Base-by-base conservation (phyloP, 2,797 vertebrate genomes). In the Falco rusticolus region DNA sequence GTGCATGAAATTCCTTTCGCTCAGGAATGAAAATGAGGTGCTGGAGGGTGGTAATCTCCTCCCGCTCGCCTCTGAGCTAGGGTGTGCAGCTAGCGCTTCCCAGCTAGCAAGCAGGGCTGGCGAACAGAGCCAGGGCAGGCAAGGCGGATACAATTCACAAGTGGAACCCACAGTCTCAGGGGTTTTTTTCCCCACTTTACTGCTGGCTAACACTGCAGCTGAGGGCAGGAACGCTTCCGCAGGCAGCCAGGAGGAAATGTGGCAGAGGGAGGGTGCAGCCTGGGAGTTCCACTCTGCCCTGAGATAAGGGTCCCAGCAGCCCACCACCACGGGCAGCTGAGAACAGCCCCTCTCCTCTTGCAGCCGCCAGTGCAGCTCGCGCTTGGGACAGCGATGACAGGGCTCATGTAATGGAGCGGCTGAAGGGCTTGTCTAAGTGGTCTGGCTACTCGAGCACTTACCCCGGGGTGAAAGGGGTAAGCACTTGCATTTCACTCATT, bases 11-110 rank as follows among this genome's bases (percentile, higher is more conserved):
- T 88, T 90, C 59, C 61, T 89, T 48, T 22, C 1, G 13, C 50
- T 90, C 59, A 33, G 77, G 86, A 92, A 86, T 56, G 72, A 74
- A 65, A 82, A 82, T n/a, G 59, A 81, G 77, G 74, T 89, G 81
- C 84, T 90, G 81, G 69, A 86, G 70, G 53, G 75, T 68, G 66
- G 24, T 0, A 0, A 64, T 83, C 57, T 66, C n/a, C 83, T 90
- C 51, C 76, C 54, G 69, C 77, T 87, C 2, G 0, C 33, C 45
- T 54, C 61, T 13, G 45, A 65, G 76, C 47, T 43, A 17, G 28
- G 10, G 4, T 16, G 68, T 25, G 77, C 17, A 37, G 75, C 71
- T 41, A 48, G 56, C 34, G 4, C 0, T 0, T 39, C 45, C 41
- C 68, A 47, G 47, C 19, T 24, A 85, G 50, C 0, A 1, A 1